These are phyloP conservation scores for Tigriopus japonicus DNA, from an alignment of 1,140 invertebrate genomes.

Conservation along the genomic window DNA sequence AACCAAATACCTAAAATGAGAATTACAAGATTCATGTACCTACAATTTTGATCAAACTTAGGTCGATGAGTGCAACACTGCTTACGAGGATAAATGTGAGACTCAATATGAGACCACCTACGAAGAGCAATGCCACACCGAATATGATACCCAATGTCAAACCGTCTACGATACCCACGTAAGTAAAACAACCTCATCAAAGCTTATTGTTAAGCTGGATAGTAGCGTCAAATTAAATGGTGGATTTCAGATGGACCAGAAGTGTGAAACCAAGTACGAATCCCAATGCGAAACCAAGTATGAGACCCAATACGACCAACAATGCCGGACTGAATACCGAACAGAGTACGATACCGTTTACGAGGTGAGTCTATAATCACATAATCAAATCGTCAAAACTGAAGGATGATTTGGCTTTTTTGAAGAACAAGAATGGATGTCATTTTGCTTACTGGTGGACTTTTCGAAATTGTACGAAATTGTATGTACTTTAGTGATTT, in stretches of 20 bases:
- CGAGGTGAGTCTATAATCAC: background rate
- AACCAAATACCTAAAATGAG: no score
- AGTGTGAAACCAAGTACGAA: constrained; percentile 11
- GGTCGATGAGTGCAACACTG: background rate
- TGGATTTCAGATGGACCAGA: background rate
- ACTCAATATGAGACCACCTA: constrained; percentile 9
- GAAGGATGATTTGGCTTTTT: no score
- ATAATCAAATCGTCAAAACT: no score
- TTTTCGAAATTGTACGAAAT: no score
- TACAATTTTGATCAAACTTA: no score
- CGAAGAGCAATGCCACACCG: constrained; percentile 10
- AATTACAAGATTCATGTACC: no score
- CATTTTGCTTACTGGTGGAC: no score
- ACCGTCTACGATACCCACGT: constrained; percentile 3
- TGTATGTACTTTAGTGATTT: no score
- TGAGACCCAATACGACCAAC: background rate
- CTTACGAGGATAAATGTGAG: constrained; percentile 10
- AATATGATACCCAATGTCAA: constrained; percentile 7
- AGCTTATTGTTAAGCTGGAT: no score
- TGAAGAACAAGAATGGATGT: no score
- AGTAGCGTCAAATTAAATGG: no score
- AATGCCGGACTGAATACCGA: constrained; percentile 10
- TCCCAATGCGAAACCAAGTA: constrained; percentile 1
- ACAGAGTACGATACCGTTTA: constrained; percentile 2
- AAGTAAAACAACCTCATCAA: no score